Percentiles rank a stretch among this genome's conserved stretches.
Evolutionary conservation across 2,797 vertebrate genomes (phyloP).

Genomic region (Chaunax sp.): DNA sequence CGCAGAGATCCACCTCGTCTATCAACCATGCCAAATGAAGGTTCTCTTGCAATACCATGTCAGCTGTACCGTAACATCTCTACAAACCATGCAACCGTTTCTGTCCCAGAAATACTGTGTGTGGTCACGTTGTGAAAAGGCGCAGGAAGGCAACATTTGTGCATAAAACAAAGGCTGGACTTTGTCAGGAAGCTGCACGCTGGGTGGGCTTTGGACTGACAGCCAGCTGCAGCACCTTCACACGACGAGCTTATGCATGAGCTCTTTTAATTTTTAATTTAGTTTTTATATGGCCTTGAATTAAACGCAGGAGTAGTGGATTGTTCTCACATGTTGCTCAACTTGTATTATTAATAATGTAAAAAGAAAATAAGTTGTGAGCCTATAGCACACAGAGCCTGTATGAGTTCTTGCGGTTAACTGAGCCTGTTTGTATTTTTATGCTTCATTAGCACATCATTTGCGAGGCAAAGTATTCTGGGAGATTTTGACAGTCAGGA

Average conservation of each 20-base stretch:
- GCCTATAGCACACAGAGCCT: slow-evolving; percentile 42
- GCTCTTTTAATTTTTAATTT: slow-evolving; percentile 54
- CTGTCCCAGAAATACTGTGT: slow-evolving; percentile 29
- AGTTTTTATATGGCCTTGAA: slow-evolving; percentile 72
- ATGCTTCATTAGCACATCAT: slow-evolving; percentile 73
- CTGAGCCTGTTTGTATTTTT: slow-evolving; percentile 69
- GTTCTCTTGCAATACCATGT: slow-evolving; percentile 16
- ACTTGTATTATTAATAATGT: slow-evolving; percentile 75
- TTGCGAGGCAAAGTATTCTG: slow-evolving; percentile 61
- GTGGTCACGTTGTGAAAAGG: slow-evolving; percentile 43
- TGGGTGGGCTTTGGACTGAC: slow-evolving; percentile 75
- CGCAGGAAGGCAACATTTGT: slow-evolving; percentile 43
- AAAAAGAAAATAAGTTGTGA: slow-evolving; percentile 57
- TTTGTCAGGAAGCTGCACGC: slow-evolving; percentile 58
- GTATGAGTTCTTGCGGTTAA: slow-evolving; percentile 41
- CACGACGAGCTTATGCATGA: slow-evolving; percentile 52
- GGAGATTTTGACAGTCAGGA: slow-evolving; percentile 55
- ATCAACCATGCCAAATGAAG: slow-evolving; percentile 12
- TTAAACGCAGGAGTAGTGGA: slow-evolving; percentile 56
- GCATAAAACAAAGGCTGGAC: slow-evolving; percentile 45
- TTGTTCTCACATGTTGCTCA: slow-evolving; percentile 76
- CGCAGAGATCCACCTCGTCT: slow-evolving; percentile 36
- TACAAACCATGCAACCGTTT: slow-evolving; percentile 3
- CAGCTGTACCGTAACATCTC: slow-evolving; percentile 20
- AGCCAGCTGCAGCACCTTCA: slow-evolving; percentile 62